Percentiles rank a stretch among this genome's conserved stretches.
These are phyloP conservation scores for Trachelipus rathkii DNA, from an alignment of 1,140 invertebrate genomes.

Conservation along the genomic window DNA sequence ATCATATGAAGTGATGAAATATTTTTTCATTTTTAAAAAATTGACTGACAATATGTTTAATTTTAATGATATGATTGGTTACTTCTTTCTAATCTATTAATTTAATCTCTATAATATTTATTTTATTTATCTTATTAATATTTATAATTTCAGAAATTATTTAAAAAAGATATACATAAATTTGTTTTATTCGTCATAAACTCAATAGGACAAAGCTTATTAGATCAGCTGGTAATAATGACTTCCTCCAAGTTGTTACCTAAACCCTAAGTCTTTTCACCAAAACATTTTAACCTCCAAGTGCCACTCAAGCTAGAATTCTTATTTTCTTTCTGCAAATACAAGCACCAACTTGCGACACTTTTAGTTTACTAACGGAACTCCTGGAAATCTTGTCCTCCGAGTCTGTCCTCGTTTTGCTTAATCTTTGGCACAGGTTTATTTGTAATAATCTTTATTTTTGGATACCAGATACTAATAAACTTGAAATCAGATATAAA, in stretches of 20 bases:
- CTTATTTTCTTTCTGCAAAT: background rate
- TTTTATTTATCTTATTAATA: too few species aligned
- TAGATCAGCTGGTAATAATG: background rate
- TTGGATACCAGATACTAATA: too few species aligned
- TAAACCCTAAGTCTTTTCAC: background rate
- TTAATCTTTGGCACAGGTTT: slow-evolving; percentile 24
- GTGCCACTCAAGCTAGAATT: background rate
- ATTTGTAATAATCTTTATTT: background rate
- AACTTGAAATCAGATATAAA: too few species aligned
- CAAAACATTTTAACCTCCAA: background rate
- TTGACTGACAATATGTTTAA: too few species aligned
- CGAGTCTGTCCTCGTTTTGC: background rate
- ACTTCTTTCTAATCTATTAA: too few species aligned
- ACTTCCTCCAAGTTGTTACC: background rate
- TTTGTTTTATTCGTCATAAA: background rate
- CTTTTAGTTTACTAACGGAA: slow-evolving; percentile 27
- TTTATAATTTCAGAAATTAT: background rate
- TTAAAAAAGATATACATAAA: background rate
- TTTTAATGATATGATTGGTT: too few species aligned
- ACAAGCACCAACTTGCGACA: slow-evolving; percentile 26
- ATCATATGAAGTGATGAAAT: slow-evolving; percentile 20
- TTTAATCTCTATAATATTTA: too few species aligned
- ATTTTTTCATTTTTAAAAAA: background rate
- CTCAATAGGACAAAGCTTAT: background rate
- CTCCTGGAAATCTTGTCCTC: background rate